Evolutionary conservation across 2,113 vertebrate species (phyloP).

Genomic region (Mesitornis unicolor): DNA sequence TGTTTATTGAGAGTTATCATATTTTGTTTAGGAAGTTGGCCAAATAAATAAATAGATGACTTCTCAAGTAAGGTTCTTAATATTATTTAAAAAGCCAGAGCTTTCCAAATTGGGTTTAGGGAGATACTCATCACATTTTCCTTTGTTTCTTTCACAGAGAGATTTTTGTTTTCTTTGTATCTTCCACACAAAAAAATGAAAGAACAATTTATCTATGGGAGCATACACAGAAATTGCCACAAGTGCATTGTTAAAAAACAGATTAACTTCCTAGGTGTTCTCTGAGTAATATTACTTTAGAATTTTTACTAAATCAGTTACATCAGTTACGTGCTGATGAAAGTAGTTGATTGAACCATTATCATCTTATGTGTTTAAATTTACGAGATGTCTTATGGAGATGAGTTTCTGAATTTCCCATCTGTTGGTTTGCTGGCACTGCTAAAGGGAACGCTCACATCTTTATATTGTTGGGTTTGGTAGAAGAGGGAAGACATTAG

Average conservation of each 20-base stretch:
- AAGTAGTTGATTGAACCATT: neutral
- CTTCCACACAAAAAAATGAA: neutral
- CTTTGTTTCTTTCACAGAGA: neutral
- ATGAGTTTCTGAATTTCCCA: neutral
- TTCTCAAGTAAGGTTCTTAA: neutral
- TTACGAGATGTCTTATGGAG: neutral
- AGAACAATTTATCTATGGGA: neutral
- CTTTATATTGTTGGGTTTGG: neutral
- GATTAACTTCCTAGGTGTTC: neutral
- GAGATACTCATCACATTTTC: neutral
- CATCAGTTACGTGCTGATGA: neutral
- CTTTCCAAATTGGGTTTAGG: neutral
- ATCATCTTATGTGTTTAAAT: neutral
- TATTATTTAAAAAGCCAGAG: neutral
- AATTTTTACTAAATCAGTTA: neutral
- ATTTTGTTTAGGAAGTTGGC: neutral
- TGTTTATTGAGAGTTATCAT: neutral
- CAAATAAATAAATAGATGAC: neutral
- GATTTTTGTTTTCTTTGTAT: neutral
- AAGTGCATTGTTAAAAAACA: neutral
- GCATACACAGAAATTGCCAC: neutral
- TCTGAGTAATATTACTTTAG: neutral
- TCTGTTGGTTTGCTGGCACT: neutral
- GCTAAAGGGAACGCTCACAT: neutral
- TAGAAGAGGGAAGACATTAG: neutral